Base-by-base conservation (phyloP, 2,888 invertebrate genomes). In the Tinea pellionella region DNA sequence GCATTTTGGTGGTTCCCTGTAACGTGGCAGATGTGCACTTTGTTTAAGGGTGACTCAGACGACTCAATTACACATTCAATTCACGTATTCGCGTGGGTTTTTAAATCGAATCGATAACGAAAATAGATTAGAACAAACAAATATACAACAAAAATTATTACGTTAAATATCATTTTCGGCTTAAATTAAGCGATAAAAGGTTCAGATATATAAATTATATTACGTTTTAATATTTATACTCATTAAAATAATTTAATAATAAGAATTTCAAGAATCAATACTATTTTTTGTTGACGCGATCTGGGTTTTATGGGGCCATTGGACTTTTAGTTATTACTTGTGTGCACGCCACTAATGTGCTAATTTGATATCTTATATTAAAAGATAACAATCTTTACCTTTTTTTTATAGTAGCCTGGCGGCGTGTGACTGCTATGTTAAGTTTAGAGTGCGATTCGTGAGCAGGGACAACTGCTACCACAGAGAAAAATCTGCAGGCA, bases 21-120 rank as follows among this genome's bases (percentile, higher is more conserved):
- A 70, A 69, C 72, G 68, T 69, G 75, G 79, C 86, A 85, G 86
- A 85, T 86, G 86, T 80, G 78, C 73, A 65, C 61, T 63, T 55
- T 55, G 55, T 55, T 65, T 67, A 65, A 64, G 73, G 69, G 77
- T 85, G 84, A 85, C 76, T 85, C 85, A 85, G 74, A 84, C 80
- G 81, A 79, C 85, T 86, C 85, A 82, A 86, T 85, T 86, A 85
- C 85, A 81, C 75, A 81, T 84, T 84, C 83, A 82, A 84, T 77
- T 37, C 2, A n/a, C 9, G n/a, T 37, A 37, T 37, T 37, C 37
- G 2, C n/a, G 37, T 12, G 2, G 37, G 2, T 37, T 12, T 6
- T 9, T n/a, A 37, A 37, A 12, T 37, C n/a, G 37, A n/a, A 37
- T 12, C 9, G 37, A 37, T 9, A 37, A 37, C 37, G 9, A n/a